Percentiles rank a stretch among this genome's conserved stretches.
Conservation (phyloP, 2,888 invertebrate species). For the Chrysolina americana region DNA sequence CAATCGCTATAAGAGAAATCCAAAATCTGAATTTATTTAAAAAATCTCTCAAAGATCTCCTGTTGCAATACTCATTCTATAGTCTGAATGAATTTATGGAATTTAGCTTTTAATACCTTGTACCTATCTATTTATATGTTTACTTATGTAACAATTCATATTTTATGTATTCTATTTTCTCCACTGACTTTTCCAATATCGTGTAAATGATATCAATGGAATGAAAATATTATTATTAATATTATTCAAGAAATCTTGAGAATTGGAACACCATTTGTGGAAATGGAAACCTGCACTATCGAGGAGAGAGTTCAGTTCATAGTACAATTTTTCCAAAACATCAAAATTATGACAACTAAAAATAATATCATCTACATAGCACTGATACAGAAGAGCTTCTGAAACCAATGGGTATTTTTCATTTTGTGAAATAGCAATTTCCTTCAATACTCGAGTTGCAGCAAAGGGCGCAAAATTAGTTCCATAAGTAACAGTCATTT, state of each 20-base stretch:
- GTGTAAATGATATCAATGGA: too few relatives aligned
- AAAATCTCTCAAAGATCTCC: too few relatives aligned
- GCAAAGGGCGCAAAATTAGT: conserved; percentile 34
- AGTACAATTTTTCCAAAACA: conserved; percentile 27
- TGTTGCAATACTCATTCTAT: too few relatives aligned
- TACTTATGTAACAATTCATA: too few relatives aligned
- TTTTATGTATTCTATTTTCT: too few relatives aligned
- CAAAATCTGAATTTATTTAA: too few relatives aligned
- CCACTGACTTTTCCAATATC: too few relatives aligned
- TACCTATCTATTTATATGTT: too few relatives aligned
- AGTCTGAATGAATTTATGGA: too few relatives aligned
- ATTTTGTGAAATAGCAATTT: background rate
- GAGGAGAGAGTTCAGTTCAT: conserved; percentile 32
- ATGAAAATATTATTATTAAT: too few relatives aligned
- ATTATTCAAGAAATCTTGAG: conserved; percentile 1
- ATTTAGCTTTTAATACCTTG: too few relatives aligned
- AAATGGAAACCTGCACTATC: conserved; percentile 26
- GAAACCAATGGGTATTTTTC: conserved; percentile 19
- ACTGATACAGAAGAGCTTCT: conserved; percentile 17
- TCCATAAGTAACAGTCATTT: conserved; percentile 45
- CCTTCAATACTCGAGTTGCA: background rate
- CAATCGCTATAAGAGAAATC: too few relatives aligned
- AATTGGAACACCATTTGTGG: conserved; percentile 44
- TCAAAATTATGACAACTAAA: conserved; percentile 7
- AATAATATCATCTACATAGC: conserved; percentile 30